Evolutionary conservation across 2,888 invertebrate species (phyloP).

Genomic region (Actias luna): DNA sequence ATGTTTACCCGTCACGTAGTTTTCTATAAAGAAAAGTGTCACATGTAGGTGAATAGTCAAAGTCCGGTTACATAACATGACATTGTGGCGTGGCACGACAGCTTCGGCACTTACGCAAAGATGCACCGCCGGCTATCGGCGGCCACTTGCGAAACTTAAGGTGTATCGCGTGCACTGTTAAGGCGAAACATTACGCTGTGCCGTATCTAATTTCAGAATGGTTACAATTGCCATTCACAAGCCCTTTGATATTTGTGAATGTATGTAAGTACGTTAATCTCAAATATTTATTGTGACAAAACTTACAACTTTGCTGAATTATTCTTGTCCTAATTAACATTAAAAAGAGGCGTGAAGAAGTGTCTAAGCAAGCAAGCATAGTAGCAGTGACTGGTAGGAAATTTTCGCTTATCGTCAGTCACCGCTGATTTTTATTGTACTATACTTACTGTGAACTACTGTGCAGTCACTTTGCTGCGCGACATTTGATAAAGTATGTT

Average conservation of each 20-base stretch:
- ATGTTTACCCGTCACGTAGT: constrained; percentile 1
- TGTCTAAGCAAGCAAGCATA: too few relatives aligned
- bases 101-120: constrained; percentile 55
- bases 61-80: constrained; percentile 56
- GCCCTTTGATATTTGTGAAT: not conserved
- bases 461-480: too few relatives aligned
- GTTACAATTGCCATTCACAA: not conserved
- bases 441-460: too few relatives aligned
- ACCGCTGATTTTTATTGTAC: too few relatives aligned
- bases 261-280: not conserved
- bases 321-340: not conserved
- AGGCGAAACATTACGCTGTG: constrained; percentile 22
- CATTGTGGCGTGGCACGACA: constrained; percentile 46
- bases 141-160: constrained; percentile 51
- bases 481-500: too few relatives aligned
- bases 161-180: constrained; percentile 37
- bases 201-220: constrained; percentile 8
- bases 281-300: not conserved
- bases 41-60: constrained; percentile 3
- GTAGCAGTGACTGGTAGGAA: too few relatives aligned
- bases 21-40: constrained; percentile 12
- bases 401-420: too few relatives aligned
- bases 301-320: not conserved
- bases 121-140: constrained; percentile 52
- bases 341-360: not conserved